Conservation (phyloP, 2,888 invertebrate genomes). For the Noctua fimbriata region DNA sequence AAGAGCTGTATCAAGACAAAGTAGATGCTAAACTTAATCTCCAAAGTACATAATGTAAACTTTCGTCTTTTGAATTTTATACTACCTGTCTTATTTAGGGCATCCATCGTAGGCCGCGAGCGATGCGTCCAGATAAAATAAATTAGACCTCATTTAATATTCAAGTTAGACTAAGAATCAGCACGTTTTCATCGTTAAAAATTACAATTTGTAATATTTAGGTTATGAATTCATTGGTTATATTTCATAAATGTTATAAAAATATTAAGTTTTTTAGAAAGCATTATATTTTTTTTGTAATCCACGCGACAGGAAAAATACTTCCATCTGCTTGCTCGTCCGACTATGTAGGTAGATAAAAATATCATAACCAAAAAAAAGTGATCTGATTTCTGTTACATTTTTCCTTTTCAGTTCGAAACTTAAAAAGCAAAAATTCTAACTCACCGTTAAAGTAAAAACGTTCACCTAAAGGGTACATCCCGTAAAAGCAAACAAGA, state of each 20-base stretch:
- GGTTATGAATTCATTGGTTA: neutral
- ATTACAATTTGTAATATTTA: neutral
- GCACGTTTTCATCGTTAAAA: constrained; percentile 37
- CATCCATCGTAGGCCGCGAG: constrained; percentile 6
- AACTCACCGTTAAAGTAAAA: constrained; percentile 4
- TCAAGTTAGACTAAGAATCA: neutral
- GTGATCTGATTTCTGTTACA: neutral
- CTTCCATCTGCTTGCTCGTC: neutral
- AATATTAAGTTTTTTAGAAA: neutral
- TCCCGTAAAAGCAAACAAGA: constrained; percentile 43
- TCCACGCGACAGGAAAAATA: neutral
- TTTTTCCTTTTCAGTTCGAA: neutral
- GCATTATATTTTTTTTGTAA: neutral
- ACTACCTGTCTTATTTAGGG: neutral
- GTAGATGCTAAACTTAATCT: neutral
- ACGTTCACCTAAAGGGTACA: constrained; percentile 10
- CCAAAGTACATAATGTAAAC: neutral
- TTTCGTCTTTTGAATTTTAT: neutral
- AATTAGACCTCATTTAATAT: constrained; percentile 37
- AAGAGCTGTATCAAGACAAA: neutral
- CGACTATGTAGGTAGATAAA: neutral
- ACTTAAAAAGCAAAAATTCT: neutral
- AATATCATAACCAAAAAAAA: neutral
- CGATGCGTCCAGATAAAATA: constrained; percentile 32
- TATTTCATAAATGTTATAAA: neutral